Conservation (phyloP, 2,888 invertebrate species). For the Melolontha melolontha region DNA sequence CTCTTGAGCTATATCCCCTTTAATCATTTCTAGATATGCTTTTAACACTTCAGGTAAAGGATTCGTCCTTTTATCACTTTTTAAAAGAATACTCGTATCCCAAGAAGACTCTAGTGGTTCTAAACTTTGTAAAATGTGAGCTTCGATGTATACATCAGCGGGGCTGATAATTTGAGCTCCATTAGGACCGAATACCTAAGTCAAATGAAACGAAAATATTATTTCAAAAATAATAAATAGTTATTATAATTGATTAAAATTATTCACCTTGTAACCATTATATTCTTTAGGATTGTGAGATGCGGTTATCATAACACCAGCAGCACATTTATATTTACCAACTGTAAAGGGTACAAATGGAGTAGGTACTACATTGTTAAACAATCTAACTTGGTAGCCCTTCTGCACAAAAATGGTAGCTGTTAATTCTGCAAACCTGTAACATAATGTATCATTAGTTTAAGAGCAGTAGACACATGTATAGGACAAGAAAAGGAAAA, state of each 20-base stretch:
- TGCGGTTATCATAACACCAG: conserved; percentile 99
- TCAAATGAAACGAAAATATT: background rate
- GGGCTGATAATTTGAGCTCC: conserved; percentile 96
- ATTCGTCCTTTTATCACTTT: conserved; percentile 70
- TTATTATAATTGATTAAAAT: background rate
- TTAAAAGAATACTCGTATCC: conserved; percentile 73
- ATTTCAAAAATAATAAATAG: background rate
- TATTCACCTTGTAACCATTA: conserved; percentile 90
- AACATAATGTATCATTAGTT: conserved; percentile 42
- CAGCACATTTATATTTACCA: conserved; percentile 77
- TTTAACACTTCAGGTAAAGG: conserved; percentile 77
- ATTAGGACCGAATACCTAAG: conserved; percentile 89
- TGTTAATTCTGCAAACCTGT: conserved; percentile 89
- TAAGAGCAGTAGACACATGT: background rate
- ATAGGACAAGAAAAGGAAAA: background rate
- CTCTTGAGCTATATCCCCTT: conserved; percentile 68
- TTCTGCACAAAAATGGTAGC: conserved; percentile 82
- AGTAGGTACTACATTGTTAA: conserved; percentile 85
- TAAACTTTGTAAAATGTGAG: conserved; percentile 80
- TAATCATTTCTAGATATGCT: conserved; percentile 76
- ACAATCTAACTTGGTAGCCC: conserved; percentile 77
- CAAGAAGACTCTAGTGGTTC: conserved; percentile 84
- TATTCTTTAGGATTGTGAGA: conserved; percentile 98
- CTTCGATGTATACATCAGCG: conserved; percentile 88
- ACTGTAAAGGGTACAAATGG: conserved; percentile 94